A percentile compares a stretch with the other conserved stretches of the same genome.
Evolutionary conservation across 2,797 vertebrate species (phyloP).

Genomic region (Coendou prehensilis): DNA sequence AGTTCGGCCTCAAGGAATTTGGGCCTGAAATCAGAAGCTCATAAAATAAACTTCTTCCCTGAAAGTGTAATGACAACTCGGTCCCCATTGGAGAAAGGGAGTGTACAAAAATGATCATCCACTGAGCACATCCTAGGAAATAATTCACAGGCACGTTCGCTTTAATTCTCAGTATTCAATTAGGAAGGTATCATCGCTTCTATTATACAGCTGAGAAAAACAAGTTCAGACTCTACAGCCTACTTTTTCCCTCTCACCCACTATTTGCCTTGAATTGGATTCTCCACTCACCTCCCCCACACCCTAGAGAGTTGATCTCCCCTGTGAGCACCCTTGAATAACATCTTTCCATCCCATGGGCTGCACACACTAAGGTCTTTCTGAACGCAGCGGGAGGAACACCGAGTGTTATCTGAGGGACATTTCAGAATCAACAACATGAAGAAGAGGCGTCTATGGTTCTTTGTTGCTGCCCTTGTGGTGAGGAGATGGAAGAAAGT

Average conservation of each 20-base stretch:
- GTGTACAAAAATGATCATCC: neutral
- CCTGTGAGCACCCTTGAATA: neutral
- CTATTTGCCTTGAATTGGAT: neutral
- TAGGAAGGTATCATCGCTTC: neutral
- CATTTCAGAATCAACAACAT: neutral
- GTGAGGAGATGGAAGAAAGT: too few relatives aligned
- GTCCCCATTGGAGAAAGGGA: neutral
- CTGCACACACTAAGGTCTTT: neutral
- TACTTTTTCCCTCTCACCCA: neutral
- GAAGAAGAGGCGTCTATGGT: neutral
- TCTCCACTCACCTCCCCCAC: neutral
- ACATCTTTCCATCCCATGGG: neutral
- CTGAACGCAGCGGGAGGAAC: neutral
- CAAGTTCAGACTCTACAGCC: neutral
- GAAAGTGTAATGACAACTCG: neutral
- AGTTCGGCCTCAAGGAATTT: neutral
- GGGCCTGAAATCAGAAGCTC: neutral
- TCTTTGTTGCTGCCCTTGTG: neutral
- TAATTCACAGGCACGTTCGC: neutral
- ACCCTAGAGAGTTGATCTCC: neutral
- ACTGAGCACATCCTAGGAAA: neutral
- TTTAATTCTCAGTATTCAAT: neutral
- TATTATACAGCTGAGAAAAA: neutral
- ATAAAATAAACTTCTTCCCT: neutral
- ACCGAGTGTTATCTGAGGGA: neutral